Percentiles rank a stretch among this genome's conserved stretches.
Evolutionary conservation across 2,113 vertebrate species (phyloP).

Genomic region (Zapornia atra): DNA sequence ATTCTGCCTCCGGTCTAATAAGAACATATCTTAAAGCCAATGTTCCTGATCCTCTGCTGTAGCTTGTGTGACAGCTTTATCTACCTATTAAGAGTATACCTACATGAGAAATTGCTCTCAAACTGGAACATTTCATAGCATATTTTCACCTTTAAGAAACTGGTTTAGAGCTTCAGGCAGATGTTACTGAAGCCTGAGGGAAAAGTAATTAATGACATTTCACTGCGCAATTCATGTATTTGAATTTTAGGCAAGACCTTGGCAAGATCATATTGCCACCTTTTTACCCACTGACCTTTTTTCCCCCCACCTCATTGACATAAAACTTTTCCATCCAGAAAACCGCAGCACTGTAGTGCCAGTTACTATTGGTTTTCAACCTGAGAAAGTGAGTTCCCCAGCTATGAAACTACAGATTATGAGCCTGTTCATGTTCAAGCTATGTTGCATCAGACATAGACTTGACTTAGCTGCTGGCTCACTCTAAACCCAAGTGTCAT

Average conservation of each 20-base stretch:
- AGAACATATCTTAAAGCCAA: neutral
- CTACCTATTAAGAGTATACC: neutral
- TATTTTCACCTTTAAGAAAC: neutral
- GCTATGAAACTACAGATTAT: neutral
- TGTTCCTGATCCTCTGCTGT: neutral
- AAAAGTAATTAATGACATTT: neutral
- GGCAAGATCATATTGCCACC: neutral
- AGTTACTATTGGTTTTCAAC: neutral
- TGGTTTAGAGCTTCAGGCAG: neutral
- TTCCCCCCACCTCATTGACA: fast-evolving
- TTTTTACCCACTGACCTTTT: neutral
- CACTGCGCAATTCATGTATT: neutral
- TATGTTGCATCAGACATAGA: neutral
- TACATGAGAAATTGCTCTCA: neutral
- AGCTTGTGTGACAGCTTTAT: slow-evolving; percentile 15
- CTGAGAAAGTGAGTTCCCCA: neutral
- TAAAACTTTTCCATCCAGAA: neutral
- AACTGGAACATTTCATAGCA: neutral
- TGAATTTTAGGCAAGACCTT: neutral
- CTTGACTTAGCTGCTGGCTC: neutral
- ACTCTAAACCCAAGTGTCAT: neutral
- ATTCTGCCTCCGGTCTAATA: neutral
- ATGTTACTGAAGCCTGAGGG: neutral
- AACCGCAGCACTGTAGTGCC: neutral
- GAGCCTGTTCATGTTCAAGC: neutral